Evolutionary conservation across 1,140 invertebrate species (phyloP), one percentile per base, ranked within the genome.

Genomic region (Drosophila takahashii): DNA sequence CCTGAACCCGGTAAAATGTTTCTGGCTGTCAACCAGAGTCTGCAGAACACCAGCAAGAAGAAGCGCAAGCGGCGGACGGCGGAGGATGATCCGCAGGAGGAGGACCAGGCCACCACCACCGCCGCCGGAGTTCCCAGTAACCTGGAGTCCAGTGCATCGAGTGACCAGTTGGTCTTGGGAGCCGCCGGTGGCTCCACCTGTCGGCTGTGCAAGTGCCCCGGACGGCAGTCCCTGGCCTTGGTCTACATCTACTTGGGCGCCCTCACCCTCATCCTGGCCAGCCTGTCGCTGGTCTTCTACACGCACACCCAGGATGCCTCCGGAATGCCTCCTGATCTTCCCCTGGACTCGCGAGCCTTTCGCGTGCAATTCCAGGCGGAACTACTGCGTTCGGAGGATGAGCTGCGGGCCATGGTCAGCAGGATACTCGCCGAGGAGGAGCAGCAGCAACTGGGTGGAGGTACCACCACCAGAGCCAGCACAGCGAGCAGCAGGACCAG

Each of bases 21-120:
- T 66, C 59, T 91, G 73, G 90, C 83, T 26, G 87, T 91, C 54
- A 91, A 91, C 81, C 90, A 91, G 79, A 91, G 67, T 57, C 48
- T 89, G 26, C 52, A 78, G 51, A 85, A 85, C 18, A 47, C 79
- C 54, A 54, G 50, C 64, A 64, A 84, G 64, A 77, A 77, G 41
- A 77, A 77, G 15, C 69, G 77, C 36, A 57, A 44, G 42, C 80
- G 71, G 1, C 61, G 65, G 15, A 45, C 52, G 8, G 27, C 22
- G 11, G 42, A 48, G 42, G 65, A 71, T 34, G 67, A 67, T 34
- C 18, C 36, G 3, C 64, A 61, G 22, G 47, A 79, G 8, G 34
- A 18, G 6, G 34, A 57, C 1, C 36, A 44, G 13, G n/a, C 8
- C 27, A 2, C 34, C 59, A 22, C 22, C 15, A 10, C n/a, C n/a